Conservation (phyloP, 92 coral and sea anemone species). For the Bergia puertoricense region DNA sequence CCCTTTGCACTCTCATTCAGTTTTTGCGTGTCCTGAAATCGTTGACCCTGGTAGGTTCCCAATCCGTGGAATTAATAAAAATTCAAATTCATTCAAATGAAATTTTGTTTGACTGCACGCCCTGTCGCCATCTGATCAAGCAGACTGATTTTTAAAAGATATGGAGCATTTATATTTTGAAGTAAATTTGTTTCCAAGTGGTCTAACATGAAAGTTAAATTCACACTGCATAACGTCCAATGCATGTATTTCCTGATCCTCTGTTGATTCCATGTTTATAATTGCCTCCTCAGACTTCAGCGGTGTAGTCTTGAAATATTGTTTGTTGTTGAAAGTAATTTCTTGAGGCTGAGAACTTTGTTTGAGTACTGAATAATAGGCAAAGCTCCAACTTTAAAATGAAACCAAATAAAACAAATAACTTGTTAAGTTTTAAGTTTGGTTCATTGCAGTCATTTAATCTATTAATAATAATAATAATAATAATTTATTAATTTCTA, state of each 20-base stretch:
- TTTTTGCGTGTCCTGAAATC: neutral
- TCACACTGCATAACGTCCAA: too few relatives aligned
- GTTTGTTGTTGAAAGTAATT: neutral
- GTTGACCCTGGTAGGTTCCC: neutral
- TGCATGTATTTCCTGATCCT: neutral
- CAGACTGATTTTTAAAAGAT: neutral
- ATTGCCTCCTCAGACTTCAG: neutral
- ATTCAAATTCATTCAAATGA: conserved; percentile 2
- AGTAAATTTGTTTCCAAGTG: neutral
- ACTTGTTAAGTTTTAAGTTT: too few relatives aligned
- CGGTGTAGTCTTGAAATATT: neutral
- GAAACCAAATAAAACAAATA: too few relatives aligned
- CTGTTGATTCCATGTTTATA: neutral
- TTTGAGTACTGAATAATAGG: neutral
- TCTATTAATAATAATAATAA: too few relatives aligned
- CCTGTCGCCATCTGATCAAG: neutral
- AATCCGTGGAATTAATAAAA: neutral
- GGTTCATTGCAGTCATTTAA: too few relatives aligned
- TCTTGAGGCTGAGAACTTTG: neutral
- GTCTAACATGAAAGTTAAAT: neutral
- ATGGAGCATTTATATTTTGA: neutral
- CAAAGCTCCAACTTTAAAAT: neutral
- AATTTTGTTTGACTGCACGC: neutral
- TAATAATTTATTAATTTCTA: too few relatives aligned
- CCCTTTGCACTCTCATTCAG: neutral